Base-by-base conservation (phyloP, 2,797 vertebrate genomes). In the Darevskia nairensis region DNA sequence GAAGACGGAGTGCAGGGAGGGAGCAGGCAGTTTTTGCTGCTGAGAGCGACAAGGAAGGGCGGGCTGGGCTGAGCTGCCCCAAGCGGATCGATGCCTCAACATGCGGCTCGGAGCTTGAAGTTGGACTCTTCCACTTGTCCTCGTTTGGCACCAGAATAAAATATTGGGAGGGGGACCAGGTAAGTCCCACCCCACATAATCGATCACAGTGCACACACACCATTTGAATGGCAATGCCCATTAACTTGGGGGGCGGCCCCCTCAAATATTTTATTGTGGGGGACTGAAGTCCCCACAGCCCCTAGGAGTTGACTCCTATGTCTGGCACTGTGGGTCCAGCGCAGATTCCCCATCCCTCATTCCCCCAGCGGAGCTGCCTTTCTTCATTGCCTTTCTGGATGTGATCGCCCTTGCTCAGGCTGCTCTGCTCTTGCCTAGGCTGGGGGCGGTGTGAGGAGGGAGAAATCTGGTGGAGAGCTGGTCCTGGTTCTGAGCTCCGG, bases 91-190 rank as follows among this genome's bases (percentile, higher is more conserved):
- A 50, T 35, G 72, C 39, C 69, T 27, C 87, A 86, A 95, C 89
- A 91, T 95, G 94, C 91, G 86, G 93, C 82, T 74, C 44, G 59
- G 74, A 64, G 72, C 66, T 29, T 46, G 50, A 77, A 84, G 50
- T 35, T 68, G 5, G 71, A 0, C 46, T 39, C 7, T 3, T 50
- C 32, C 4, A 15, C 17, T 17, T 17, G 32, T 44, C 32, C 80
- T 39, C 6, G 21, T 81, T 32, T n/a, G n/a, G n/a, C 27, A 29
- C 27, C 27, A 50, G 13, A 50, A 50, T 50, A 50, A 13, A 50
- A 50, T 50, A 50, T 50, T 50, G 50, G 50, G 50, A 13, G 50
- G 50, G 50, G 50, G 46, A 10, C 11, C 50, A 15, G 50, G 13
- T 55, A 55, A 55, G 50, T 13, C 50, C 13, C 50, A 55, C 13